These are phyloP conservation scores for Eupsilia transversa DNA, from an alignment of 2,888 invertebrate species.

Conservation along the genomic window DNA sequence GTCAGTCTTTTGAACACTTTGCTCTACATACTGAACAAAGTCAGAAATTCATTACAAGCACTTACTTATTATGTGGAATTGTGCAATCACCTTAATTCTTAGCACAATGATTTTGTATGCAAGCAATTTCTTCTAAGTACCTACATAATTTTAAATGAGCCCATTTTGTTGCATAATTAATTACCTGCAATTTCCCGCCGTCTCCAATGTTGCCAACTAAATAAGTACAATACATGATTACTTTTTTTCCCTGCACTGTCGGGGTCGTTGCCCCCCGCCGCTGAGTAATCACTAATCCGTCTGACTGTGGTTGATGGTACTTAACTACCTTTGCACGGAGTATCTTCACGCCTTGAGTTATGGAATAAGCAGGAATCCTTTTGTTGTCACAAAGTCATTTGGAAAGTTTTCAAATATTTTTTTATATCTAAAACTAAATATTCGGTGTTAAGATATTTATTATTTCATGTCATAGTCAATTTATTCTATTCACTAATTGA, in stretches of 20 bases:
- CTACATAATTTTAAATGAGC: not conserved
- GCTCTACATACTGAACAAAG: not conserved
- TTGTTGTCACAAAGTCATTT: too few species aligned
- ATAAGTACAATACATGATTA: conserved; percentile 24
- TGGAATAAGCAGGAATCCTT: not conserved
- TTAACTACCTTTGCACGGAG: conserved; percentile 14
- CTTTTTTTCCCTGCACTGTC: conserved; percentile 41
- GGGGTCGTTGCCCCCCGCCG: conserved; percentile 58
- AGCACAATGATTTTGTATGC: not conserved
- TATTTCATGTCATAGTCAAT: too few species aligned
- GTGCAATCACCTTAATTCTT: not conserved
- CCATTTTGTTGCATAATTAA: conserved; percentile 26
- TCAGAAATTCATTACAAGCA: too few species aligned
- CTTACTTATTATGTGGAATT: not conserved
- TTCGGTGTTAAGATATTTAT: too few species aligned
- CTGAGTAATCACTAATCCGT: conserved; percentile 72
- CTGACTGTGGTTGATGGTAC: conserved; percentile 42
- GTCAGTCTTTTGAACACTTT: not conserved
- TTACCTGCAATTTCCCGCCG: conserved; percentile 30
- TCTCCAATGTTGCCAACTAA: conserved; percentile 16
- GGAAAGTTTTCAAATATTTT: too few species aligned
- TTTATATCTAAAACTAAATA: too few species aligned
- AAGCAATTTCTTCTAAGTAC: conserved; percentile 7
- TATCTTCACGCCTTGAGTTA: conserved; percentile 13
- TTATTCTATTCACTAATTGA: too few species aligned